phyloP scores from a whole-genome alignment of 2,888 invertebrate species.

The Meganola albula region DNA sequence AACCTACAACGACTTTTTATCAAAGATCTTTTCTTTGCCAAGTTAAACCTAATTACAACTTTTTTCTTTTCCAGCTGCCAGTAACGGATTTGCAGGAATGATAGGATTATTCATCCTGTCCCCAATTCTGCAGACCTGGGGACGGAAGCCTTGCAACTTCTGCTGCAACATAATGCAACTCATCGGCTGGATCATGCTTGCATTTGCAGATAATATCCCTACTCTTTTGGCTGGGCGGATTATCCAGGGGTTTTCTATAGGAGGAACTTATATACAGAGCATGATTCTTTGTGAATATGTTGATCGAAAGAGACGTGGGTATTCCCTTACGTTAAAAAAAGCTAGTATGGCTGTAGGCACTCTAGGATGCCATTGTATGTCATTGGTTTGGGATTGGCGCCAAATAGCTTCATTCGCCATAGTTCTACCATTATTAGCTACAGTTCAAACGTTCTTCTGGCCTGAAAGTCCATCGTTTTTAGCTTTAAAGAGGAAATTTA shows the following conservation, averaged over 20 bases:
- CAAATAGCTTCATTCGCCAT: conserved; percentile 30
- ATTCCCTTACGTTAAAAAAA: conserved; percentile 36
- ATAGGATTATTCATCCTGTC: conserved; percentile 34
- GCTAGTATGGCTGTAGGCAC: conserved; percentile 25
- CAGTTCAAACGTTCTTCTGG: conserved; percentile 34
- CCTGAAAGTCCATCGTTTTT: conserved; percentile 42
- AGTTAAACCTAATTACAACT: neutral
- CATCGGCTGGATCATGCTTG: conserved; percentile 34
- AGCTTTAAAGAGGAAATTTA: conserved; percentile 37
- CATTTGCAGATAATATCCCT: conserved; percentile 26
- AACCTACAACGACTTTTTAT: no score
- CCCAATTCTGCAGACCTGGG: conserved; percentile 34
- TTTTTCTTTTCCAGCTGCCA: conserved; percentile 28
- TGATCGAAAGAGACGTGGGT: conserved; percentile 36
- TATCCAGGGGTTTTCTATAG: conserved; percentile 35
- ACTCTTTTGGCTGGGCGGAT: conserved; percentile 32
- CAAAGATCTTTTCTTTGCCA: neutral
- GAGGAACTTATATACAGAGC: conserved; percentile 30
- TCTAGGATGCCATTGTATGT: conserved; percentile 34
- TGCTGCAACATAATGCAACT: conserved; percentile 17
- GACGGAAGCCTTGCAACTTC: conserved; percentile 33
- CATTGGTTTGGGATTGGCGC: conserved; percentile 35
- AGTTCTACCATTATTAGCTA: conserved; percentile 13
- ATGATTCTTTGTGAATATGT: conserved; percentile 39
- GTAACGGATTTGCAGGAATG: conserved; percentile 34